Evolutionary conservation across 2,888 invertebrate genomes (phyloP), one percentile per base, ranked within the genome.

Genomic region (Nebria salina): DNA sequence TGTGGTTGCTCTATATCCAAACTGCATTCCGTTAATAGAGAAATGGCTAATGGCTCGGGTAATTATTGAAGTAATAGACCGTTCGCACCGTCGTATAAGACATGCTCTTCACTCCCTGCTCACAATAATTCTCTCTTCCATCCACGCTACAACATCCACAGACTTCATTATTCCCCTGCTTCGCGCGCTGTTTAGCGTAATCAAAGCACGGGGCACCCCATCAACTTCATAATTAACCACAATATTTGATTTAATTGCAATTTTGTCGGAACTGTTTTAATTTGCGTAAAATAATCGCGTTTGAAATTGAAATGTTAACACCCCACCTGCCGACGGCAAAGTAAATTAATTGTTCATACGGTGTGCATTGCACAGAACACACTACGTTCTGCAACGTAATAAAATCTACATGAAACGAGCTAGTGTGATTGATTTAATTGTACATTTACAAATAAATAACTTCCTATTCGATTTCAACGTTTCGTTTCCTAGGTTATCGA

Each of bases 181-280:
- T 54, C 75, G 75, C 72, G 70, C 68, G 25, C 70, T 75, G 75
- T 70, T 80, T 72, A 64, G 68, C 65, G 73, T 80, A 75, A 80
- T 80, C 80, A 80, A 80, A 80, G 80, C 80, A 54, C 54, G 34
- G 54, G 72, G 80, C 80, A 80, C 80, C 80, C 80, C 72, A 80
- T 80, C 80, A 80, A 75, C 75, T 68, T 75, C 72, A 80, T 80
- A 80, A 80, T 83, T 83, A 82, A 82, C 81, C 76, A 83, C 84
- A 83, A 84, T 83, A 84, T 84, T 84, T 84, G 84, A 84, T 84
- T 82, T 82, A 83, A 83, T 83, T 85, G 84, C 85, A 84, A 85
- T 85, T 84, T 84, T 84, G 84, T 82, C 83, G 83, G n/a, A 75
- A 85, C 84, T 84, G 85, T 85, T 85, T 85, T 84, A 84, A 84